Evolutionary conservation across 2,113 vertebrate genomes (phyloP).

Genomic region (Tetrax tetrax): DNA sequence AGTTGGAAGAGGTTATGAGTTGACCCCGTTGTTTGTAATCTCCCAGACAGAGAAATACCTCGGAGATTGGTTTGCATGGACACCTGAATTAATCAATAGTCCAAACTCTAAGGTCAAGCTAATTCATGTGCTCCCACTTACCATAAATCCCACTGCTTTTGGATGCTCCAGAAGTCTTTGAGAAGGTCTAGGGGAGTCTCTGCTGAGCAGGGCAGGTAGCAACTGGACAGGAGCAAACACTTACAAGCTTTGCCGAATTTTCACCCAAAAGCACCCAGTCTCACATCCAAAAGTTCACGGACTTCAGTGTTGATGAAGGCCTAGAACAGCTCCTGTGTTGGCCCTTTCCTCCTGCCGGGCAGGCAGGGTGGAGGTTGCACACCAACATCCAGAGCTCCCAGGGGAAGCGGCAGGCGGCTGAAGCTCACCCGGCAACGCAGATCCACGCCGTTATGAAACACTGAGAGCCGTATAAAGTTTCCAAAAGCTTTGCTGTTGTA

Average conservation of each 20-base stretch:
- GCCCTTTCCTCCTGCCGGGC: neutral
- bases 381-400: neutral
- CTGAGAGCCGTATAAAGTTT: rapidly evolving
- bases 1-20: neutral
- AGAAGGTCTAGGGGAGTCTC: neutral
- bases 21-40: rapidly evolving
- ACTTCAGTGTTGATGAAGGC: neutral
- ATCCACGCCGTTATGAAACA: neutral
- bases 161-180: neutral
- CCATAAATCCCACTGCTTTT: neutral
- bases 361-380: no score
- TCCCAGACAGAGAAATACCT: neutral
- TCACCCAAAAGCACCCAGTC: neutral
- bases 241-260: neutral
- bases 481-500: neutral
- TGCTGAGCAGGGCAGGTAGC: neutral
- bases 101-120: neutral
- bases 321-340: neutral
- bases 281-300: neutral
- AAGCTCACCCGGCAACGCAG: neutral
- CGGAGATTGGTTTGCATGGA: neutral
- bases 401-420: no score
- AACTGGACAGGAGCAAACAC: neutral
- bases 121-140: neutral
- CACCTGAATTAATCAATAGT: no score